Percentiles rank a stretch among this genome's conserved stretches.
Conservation (phyloP, 2,113 vertebrate species). For the Anguilla rostrata region DNA sequence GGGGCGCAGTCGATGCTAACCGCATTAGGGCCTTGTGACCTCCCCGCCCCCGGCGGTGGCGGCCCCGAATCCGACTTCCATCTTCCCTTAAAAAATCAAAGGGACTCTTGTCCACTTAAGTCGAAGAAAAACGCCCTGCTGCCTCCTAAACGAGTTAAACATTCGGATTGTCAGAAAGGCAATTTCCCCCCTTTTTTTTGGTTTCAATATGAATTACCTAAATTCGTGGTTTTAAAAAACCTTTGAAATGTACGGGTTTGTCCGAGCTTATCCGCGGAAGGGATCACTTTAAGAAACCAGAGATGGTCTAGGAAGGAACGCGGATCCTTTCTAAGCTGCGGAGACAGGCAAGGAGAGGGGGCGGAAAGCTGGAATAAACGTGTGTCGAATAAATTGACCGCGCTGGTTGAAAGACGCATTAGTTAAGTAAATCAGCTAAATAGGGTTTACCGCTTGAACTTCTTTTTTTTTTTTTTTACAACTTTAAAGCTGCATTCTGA, state of each 20-base stretch:
- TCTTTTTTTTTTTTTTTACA: neutral
- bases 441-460: conserved; percentile 26
- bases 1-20: conserved; percentile 91
- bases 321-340: conserved; percentile 26
- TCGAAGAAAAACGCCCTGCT: conserved; percentile 61
- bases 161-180: conserved; percentile 70
- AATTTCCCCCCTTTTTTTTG: conserved; percentile 47
- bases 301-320: conserved; percentile 23
- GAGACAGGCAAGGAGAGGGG: neutral
- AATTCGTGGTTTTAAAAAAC: conserved; percentile 51
- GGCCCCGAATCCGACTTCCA: conserved; percentile 81
- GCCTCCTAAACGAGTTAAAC: conserved; percentile 82
- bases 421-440: conserved; percentile 39
- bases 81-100: conserved; percentile 72
- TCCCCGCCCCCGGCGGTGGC: conserved; percentile 82
- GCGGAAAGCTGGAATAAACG: neutral
- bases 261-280: conserved; percentile 36
- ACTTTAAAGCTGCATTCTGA: conserved; percentile 16
- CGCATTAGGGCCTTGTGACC: conserved; percentile 92
- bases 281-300: conserved; percentile 40
- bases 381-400: neutral
- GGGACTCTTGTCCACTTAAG: conserved; percentile 78
- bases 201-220: conserved; percentile 43
- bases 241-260: conserved; percentile 43
- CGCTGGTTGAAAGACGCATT: conserved; percentile 26